phyloP scores from a whole-genome alignment of 2,797 vertebrate species.

The Neosilurus mollespiculum region DNA sequence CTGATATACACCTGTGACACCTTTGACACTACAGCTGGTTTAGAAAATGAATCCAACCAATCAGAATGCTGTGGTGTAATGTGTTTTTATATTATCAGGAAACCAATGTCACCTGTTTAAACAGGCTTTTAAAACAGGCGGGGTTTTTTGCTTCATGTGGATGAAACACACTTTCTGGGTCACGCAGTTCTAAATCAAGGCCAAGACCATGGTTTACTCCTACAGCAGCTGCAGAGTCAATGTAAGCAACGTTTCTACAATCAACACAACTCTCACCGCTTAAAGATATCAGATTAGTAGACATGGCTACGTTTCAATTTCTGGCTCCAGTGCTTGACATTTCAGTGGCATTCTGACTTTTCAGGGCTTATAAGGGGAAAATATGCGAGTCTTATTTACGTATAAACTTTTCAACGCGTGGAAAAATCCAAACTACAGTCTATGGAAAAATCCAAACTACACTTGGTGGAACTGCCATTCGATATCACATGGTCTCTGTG shows the following conservation, averaged over 20 bases:
- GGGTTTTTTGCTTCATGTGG: neutral
- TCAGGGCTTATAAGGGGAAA: neutral
- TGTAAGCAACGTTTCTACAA: neutral
- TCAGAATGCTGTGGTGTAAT: neutral
- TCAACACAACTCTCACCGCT: neutral
- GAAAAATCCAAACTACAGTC: neutral
- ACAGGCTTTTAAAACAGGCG: neutral
- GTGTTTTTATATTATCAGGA: neutral
- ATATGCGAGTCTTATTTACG: neutral
- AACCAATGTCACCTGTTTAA: neutral
- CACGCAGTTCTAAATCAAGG: slow-evolving; percentile 7
- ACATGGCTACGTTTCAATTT: neutral
- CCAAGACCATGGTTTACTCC: neutral
- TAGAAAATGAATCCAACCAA: neutral
- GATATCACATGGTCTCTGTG: neutral
- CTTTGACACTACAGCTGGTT: neutral
- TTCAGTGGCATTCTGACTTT: neutral
- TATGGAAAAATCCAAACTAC: slow-evolving; percentile 8
- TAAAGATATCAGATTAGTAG: neutral
- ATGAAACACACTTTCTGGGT: neutral
- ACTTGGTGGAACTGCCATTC: neutral
- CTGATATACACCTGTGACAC: neutral
- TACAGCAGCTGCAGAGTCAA: neutral
- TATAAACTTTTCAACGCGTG: neutral
- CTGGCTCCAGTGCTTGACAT: neutral